Conservation (phyloP, 2,888 invertebrate species). For the Teinopalpus imperialis region DNA sequence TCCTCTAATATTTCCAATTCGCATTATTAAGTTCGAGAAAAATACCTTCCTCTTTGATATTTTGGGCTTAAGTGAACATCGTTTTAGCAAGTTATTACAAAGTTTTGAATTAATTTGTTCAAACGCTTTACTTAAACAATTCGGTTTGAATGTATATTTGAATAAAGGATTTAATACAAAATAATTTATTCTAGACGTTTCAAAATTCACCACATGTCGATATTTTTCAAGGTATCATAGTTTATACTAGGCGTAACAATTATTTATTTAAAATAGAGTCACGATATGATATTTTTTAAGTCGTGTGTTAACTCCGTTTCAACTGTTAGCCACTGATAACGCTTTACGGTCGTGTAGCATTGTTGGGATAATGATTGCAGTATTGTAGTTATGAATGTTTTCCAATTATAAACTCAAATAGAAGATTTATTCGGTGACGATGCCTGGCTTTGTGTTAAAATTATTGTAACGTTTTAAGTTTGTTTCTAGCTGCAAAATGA, state of each 20-base stretch:
- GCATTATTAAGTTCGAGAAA: slow-evolving; percentile 5
- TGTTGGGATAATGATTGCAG: background rate
- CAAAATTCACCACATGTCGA: too few relatives aligned
- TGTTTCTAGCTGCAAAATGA: too few relatives aligned
- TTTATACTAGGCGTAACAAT: background rate
- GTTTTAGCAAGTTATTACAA: too few relatives aligned
- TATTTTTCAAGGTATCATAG: too few relatives aligned
- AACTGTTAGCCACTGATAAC: background rate
- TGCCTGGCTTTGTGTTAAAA: slow-evolving; percentile 1
- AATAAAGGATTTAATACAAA: too few relatives aligned
- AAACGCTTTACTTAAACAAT: too few relatives aligned
- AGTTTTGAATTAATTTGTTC: too few relatives aligned
- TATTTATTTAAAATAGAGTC: background rate
- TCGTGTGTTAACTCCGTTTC: background rate
- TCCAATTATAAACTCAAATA: background rate
- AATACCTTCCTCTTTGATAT: background rate
- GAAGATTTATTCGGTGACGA: background rate
- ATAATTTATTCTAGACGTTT: too few relatives aligned
- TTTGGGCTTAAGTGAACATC: slow-evolving; percentile 8
- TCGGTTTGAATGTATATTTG: too few relatives aligned
- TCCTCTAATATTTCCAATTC: slow-evolving; percentile 16
- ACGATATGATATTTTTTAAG: background rate
- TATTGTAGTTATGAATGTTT: background rate
- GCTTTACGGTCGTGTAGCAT: slow-evolving; percentile 4
- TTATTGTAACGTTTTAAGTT: background rate